phyloP scores from a whole-genome alignment of 2,797 vertebrate species.

The Catostomus latipinnis region DNA sequence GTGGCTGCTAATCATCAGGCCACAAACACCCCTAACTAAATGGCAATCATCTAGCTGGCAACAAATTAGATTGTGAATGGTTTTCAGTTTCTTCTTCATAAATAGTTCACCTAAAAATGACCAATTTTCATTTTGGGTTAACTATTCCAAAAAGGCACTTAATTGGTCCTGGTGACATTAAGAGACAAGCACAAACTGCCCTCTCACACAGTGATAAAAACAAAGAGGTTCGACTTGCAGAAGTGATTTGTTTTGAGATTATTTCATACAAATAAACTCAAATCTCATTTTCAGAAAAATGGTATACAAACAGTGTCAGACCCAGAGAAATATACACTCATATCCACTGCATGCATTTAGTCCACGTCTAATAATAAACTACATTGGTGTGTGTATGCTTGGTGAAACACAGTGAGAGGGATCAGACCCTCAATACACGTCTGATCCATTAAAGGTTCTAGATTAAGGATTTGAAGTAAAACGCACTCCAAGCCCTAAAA shows the following conservation, averaged over 20 bases:
- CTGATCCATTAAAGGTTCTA: not conserved
- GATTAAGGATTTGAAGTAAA: constrained; percentile 11
- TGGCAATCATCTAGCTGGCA: not conserved
- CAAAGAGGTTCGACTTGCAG: too few relatives aligned
- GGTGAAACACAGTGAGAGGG: not conserved
- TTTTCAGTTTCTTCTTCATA: too few relatives aligned
- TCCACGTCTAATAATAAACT: constrained; percentile 1
- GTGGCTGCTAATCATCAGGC: not conserved
- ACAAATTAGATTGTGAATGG: too few relatives aligned
- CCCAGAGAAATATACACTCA: not conserved
- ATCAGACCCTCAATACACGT: not conserved
- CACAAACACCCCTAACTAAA: not conserved
- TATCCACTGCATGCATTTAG: not conserved
- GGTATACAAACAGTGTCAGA: not conserved
- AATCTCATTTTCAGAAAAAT: not conserved
- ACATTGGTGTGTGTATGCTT: not conserved
- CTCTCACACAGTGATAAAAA: too few relatives aligned
- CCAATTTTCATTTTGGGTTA: not conserved
- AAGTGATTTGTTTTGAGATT: too few relatives aligned
- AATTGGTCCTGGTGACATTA: too few relatives aligned
- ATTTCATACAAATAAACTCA: too few relatives aligned
- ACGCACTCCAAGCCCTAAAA: constrained; percentile 8
- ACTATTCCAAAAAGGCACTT: too few relatives aligned
- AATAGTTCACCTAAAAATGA: not conserved
- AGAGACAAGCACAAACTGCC: too few relatives aligned